phyloP scores from a whole-genome alignment of 2,113 vertebrate genomes.

The Sapajus apella region DNA sequence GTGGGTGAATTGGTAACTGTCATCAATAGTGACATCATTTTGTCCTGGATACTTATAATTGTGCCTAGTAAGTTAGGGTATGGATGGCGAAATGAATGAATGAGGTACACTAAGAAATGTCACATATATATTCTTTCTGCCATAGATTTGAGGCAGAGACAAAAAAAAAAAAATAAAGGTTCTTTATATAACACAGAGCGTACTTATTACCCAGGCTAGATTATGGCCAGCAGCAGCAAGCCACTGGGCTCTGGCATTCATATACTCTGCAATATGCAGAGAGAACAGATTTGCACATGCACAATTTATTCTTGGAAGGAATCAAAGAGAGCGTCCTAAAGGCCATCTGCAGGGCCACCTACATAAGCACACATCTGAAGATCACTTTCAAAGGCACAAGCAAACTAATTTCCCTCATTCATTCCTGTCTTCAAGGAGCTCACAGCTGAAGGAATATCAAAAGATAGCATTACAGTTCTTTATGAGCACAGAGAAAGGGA shows the following conservation, averaged over 20 bases:
- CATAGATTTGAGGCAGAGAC: not conserved
- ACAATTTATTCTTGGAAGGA: constrained; percentile 26
- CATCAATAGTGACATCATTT: not conserved
- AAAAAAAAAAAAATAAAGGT: not conserved
- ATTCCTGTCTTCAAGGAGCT: not conserved
- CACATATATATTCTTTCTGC: not conserved
- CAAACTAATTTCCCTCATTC: not conserved
- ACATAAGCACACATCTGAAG: not conserved
- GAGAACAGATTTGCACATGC: not conserved
- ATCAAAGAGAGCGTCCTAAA: not conserved
- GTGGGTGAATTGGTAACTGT: not conserved
- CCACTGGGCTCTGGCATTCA: not conserved
- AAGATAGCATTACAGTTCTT: not conserved
- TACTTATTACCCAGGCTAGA: not conserved
- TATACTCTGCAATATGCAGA: not conserved
- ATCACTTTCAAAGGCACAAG: constrained; percentile 5
- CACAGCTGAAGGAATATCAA: not conserved
- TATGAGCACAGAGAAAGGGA: not conserved
- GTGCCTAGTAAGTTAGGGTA: not conserved
- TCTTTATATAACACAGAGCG: not conserved
- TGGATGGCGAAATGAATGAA: not conserved
- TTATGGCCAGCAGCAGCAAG: not conserved
- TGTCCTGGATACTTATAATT: not conserved
- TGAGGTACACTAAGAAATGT: not conserved
- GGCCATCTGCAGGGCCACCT: not conserved